Base-by-base conservation (phyloP, 2,888 invertebrate genomes). In the Crematogaster levior region DNA sequence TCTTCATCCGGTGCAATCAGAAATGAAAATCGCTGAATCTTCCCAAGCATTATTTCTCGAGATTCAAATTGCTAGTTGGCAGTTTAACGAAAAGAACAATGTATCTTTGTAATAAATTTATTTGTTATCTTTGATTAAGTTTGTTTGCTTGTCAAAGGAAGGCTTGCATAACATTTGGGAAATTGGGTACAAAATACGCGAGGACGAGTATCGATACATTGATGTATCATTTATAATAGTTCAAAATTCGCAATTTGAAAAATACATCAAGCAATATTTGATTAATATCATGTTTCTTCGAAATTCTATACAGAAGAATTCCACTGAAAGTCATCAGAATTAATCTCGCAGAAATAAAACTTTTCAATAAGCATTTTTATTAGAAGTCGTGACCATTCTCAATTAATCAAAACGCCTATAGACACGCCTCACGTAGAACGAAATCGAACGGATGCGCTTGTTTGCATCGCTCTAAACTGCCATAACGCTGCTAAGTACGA, bases 401-500 rank as follows among this genome's bases (percentile, higher is more conserved):
- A 12, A 18, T 61, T 63, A 63, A 74, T 48, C 46, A 66, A n/a
- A n/a, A 18, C 15, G 24, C 1, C 15, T 27, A 15, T 30, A 30
- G 61, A 65, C 6, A 66, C 5, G 75, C 9, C 24, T 75, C 24
- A 15, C 24, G 7, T 51, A 37, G 24, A 75, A 66, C 10, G 37
- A 75, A 66, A 75, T 66, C 5, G 12, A 75, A 51, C 37, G 37
- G 37, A 34, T 27, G 66, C 43, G 30, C 15, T 46, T 30, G 40
- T 72, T 70, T 74, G n/a, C 51, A 46, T 37, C 51, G 37, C 34
- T 21, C 21, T 37, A 48, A 48, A 15, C 60, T 21, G 18, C n/a
- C 37, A 27, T 51, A 68, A 68, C 37, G 66, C 10, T 34, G 46
- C 65, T 48, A 34, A n/a, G 63, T 66, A 75, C 15, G 37, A 75